A percentile compares a stretch with the other conserved stretches of the same genome.
Evolutionary conservation across 2,888 invertebrate species (phyloP).

Genomic region (Leptarthrus brevirostris): DNA sequence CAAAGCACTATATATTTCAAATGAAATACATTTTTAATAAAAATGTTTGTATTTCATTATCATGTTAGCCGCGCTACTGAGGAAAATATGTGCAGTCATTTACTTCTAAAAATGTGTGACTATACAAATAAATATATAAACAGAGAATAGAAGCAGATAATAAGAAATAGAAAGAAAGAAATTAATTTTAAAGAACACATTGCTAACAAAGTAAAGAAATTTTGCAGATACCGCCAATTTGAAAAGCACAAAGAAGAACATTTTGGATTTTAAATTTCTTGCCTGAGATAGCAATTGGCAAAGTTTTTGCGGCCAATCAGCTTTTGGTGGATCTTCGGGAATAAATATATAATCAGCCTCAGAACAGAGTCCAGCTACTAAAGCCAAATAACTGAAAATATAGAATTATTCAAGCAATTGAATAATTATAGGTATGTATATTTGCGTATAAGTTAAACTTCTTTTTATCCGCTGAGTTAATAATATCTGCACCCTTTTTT

Average conservation of each 20-base stretch:
- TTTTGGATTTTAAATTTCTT: no score
- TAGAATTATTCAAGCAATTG: constrained; percentile 1
- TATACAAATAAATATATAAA: not conserved
- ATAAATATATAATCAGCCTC: constrained; percentile 91
- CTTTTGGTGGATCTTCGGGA: constrained; percentile 85
- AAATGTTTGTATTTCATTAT: no score
- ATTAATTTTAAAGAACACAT: not conserved
- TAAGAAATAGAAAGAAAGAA: not conserved
- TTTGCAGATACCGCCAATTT: not conserved
- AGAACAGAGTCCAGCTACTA: constrained; percentile 83
- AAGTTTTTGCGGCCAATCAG: constrained; percentile 80
- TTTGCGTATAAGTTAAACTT: no score
- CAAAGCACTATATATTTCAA: no score
- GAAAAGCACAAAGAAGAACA: no score
- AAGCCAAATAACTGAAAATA: constrained; percentile 80
- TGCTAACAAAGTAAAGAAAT: not conserved
- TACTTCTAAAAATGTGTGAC: no score
- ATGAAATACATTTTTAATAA: no score
- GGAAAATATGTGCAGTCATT: no score
- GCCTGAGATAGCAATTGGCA: constrained; percentile 81
- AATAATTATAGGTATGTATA: no score
- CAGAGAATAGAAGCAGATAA: not conserved
- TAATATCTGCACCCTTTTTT: no score
- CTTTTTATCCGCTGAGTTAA: no score
- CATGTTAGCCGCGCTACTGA: no score